phyloP scores from a whole-genome alignment of 2,113 vertebrate genomes.

The Trematomus loennbergii region DNA sequence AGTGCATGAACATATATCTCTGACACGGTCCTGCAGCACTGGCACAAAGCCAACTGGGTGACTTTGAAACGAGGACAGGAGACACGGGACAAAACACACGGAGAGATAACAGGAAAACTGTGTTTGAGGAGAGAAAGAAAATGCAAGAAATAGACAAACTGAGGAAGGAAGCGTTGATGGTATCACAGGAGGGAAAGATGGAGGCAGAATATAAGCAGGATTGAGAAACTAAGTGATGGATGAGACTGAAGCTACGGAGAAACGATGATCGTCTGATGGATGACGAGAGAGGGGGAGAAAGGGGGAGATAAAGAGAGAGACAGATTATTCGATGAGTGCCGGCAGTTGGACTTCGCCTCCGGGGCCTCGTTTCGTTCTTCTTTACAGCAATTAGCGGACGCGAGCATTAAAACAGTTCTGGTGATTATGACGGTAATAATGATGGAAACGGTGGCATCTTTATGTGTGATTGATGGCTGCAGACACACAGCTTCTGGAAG shows the following conservation, averaged over 20 bases:
- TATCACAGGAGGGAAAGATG: slow-evolving; percentile 56
- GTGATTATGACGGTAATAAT: slow-evolving; percentile 52
- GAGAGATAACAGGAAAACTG: slow-evolving; percentile 49
- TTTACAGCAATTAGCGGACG: slow-evolving; percentile 31
- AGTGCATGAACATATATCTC: slow-evolving; percentile 24
- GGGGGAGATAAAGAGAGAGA: slow-evolving; percentile 73
- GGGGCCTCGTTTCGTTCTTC: slow-evolving; percentile 42
- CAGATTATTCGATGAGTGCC: slow-evolving; percentile 67
- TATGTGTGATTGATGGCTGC: slow-evolving; percentile 41
- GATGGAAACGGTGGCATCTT: slow-evolving; percentile 21
- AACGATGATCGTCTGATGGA: slow-evolving; percentile 75
- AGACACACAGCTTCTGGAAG: slow-evolving; percentile 15
- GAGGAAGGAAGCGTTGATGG: slow-evolving; percentile 51
- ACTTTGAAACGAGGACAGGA: slow-evolving; percentile 61
- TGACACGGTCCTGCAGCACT: slow-evolving; percentile 23
- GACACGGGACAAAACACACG: slow-evolving; percentile 11
- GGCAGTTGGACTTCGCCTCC: slow-evolving; percentile 53
- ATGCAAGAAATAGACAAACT: slow-evolving; percentile 31
- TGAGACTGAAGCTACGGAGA: slow-evolving; percentile 65
- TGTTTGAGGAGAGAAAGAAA: slow-evolving; percentile 53
- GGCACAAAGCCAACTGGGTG: slow-evolving; percentile 64
- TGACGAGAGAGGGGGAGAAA: slow-evolving; percentile 63
- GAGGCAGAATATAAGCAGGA: slow-evolving; percentile 50
- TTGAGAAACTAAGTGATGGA: slow-evolving; percentile 74
- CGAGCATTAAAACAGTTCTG: slow-evolving; percentile 18